phyloP scores from a whole-genome alignment of 2,888 invertebrate genomes.

The Julus scanicus region DNA sequence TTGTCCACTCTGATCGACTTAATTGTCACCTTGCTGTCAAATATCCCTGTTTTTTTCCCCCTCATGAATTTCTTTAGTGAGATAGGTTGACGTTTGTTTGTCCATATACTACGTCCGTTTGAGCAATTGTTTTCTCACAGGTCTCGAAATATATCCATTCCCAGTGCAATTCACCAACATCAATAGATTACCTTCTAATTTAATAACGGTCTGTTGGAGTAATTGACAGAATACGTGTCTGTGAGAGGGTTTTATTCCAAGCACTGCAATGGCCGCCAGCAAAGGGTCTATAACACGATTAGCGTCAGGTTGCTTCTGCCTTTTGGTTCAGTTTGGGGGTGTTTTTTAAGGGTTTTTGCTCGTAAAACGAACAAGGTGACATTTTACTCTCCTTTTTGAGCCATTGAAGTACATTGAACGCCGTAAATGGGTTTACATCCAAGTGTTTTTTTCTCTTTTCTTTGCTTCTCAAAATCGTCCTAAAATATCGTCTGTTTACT shows the following conservation, averaged over 20 bases:
- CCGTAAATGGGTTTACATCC: not conserved
- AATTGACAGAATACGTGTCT: not conserved
- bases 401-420: not conserved
- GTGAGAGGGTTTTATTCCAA: not conserved
- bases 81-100: too few species aligned
- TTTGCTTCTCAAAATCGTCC: not conserved
- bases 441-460: not conserved
- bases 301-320: not conserved
- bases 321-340: not conserved
- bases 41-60: too few species aligned
- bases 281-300: not conserved
- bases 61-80: too few species aligned
- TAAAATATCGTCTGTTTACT: not conserved
- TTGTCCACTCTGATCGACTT: too few species aligned
- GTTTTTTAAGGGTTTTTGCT: not conserved
- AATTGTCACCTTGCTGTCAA: too few species aligned
- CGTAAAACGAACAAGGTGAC: conserved; percentile 4
- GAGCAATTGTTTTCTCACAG: too few species aligned
- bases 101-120: too few species aligned
- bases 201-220: not conserved
- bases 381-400: not conserved
- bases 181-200: not conserved
- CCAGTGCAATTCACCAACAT: not conserved
- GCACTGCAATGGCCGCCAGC: not conserved
- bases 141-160: too few species aligned